Evolutionary conservation across 1,140 invertebrate genomes (phyloP), one percentile per base, ranked within the genome.

Genomic region (Lutraria rhynchaena): DNA sequence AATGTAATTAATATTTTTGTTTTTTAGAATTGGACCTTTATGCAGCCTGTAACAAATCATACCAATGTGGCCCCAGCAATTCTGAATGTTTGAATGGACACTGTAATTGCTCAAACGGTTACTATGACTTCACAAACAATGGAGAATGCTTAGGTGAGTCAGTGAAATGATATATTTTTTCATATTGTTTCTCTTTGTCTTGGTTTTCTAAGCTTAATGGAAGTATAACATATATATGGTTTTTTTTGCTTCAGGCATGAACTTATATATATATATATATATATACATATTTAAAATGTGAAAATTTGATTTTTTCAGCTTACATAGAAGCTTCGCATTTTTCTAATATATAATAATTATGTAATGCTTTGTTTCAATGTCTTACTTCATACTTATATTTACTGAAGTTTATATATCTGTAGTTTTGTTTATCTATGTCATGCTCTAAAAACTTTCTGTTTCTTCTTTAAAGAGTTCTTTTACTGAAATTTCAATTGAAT

Each of bases 131-230:
- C 37, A 37, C 44, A 11, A 67, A 67, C 49, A 37, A 17, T 11
- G 61, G 61, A 22, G 24, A 63, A 27, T 77, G 75, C 24, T 22
- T 53, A 77, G 75, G 75, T 77, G 1, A 65, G 46, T 67, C 4
- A 27, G 37, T 15, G 37, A 19, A 9, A 22, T 3, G 7, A 67
- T 67, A 67, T 44, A 37, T 67, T 24, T 31, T 37, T 7, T 44
- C n/a, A 27, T 41, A 41, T 58, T 58, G 55, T 15, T 58, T 58
- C 9, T 27, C 27, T 58, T 27, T 9, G 9, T 58, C 9, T 24
- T 58, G 24, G 9, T 58, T 13, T 27, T 13, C 22, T 13, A 9
- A 27, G 17, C 27, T 58, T 58, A 9, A 58, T 58, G 22, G 11
- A 27, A 9, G 9, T 22, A 58, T 58, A n/a, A n/a, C n/a, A n/a